Conservation (phyloP, 2,888 invertebrate species). For the Dynastes grantii region DNA sequence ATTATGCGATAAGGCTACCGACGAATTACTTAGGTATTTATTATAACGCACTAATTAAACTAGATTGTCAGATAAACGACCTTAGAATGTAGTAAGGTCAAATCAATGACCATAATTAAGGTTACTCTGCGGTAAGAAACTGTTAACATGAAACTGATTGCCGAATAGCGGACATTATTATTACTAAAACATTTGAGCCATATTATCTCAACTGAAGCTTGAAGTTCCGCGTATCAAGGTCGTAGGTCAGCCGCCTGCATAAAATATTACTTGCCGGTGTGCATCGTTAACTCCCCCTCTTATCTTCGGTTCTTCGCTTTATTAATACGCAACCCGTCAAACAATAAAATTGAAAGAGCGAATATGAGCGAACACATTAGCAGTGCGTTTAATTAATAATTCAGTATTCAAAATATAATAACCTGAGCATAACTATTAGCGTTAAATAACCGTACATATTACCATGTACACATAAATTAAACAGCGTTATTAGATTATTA, state of each 20-base stretch:
- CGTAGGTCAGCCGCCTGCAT: constrained; percentile 60
- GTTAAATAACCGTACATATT: constrained; percentile 29
- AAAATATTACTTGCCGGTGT: constrained; percentile 52
- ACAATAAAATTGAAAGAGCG: constrained; percentile 31
- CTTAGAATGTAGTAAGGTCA: constrained; percentile 50
- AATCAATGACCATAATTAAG: constrained; percentile 53
- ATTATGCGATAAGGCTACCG: constrained; percentile 23
- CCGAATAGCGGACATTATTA: constrained; percentile 52
- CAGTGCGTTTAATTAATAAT: constrained; percentile 31
- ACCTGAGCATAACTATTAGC: constrained; percentile 16
- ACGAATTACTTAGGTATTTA: constrained; percentile 22
- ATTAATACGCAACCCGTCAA: constrained; percentile 16
- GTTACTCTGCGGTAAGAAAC: constrained; percentile 51
- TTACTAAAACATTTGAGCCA: constrained; percentile 55
- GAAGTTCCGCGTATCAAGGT: constrained; percentile 65
- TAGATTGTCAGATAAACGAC: constrained; percentile 45
- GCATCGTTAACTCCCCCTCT: constrained; percentile 40
- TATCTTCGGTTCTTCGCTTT: constrained; percentile 25
- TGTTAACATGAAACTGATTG: constrained; percentile 51
- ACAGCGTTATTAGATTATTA: constrained; percentile 10
- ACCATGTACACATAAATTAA: not conserved
- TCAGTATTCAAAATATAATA: constrained; percentile 19
- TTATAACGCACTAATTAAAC: constrained; percentile 45
- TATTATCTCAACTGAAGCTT: constrained; percentile 56
- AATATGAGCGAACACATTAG: constrained; percentile 30